These are phyloP conservation scores for Platycnemis pennipes DNA, from an alignment of 2,888 invertebrate species.

Conservation along the genomic window DNA sequence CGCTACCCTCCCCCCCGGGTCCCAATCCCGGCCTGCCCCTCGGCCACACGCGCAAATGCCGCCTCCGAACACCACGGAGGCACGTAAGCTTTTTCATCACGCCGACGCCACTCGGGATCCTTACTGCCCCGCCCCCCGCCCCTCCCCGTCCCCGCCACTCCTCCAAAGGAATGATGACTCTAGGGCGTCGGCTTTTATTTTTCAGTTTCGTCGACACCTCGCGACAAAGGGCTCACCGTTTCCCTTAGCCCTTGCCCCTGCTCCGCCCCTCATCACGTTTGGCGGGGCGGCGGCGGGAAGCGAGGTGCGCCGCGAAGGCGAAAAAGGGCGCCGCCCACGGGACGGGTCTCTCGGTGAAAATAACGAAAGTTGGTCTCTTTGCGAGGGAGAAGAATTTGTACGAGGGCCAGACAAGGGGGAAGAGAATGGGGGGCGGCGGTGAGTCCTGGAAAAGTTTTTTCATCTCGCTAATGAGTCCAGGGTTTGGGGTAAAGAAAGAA, in stretches of 20 bases:
- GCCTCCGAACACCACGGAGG: not conserved
- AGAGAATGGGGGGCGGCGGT: not conserved
- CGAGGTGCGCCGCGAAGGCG: not conserved
- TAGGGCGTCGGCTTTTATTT: slow-evolving; percentile 5
- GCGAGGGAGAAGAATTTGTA: not conserved
- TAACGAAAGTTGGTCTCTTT: not conserved
- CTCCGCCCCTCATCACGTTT: not conserved
- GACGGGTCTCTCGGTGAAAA: not conserved
- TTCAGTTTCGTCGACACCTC: not conserved
- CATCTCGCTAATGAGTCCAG: slow-evolving; percentile 60
- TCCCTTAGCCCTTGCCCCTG: not conserved
- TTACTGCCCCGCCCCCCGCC: not conserved
- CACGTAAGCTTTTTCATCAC: slow-evolving; percentile 22
- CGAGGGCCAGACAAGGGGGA: not conserved
- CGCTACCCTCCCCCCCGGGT: not conserved
- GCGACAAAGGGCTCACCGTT: not conserved
- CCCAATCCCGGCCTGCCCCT: not conserved
- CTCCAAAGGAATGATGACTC: not conserved
- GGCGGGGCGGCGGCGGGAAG: not conserved
- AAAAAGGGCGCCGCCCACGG: not conserved
- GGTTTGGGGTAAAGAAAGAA: not conserved
- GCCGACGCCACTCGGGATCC: not conserved
- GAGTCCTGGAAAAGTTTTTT: slow-evolving; percentile 55
- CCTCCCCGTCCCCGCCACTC: not conserved
- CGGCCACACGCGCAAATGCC: not conserved